Base-by-base conservation (phyloP, 2,113 vertebrate species). In the Arizona elegans region DNA sequence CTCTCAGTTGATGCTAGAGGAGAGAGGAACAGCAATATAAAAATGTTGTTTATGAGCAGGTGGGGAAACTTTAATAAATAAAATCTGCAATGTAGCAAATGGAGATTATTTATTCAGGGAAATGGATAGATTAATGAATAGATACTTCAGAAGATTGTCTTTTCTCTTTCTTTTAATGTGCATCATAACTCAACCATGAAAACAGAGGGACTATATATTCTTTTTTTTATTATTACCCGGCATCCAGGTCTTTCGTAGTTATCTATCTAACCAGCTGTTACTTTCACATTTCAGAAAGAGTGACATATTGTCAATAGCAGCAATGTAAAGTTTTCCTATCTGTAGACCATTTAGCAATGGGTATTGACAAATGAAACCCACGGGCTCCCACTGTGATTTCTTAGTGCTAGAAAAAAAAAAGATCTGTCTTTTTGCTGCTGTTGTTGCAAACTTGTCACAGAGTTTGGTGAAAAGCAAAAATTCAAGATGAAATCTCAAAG, bases 231-330 rank as follows among this genome's bases (percentile, higher is more conserved):
- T 65, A 87, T 70, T 87, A 87, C 87, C 56, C 21, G 58, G 55
- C n/a, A 19, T 93, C 92, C 86, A 90, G 53, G n/a, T 94, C 58
- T 43, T 90, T 95, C 92, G 55, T 24, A 91, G 62, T 94, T 91
- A 94, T 88, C 29, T 92, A 87, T 91, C 92, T 89, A 88, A 92
- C 75, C 91, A 92, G 53, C 17, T 0, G 0, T 70, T 90, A 92
- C 81, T 50, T 88, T 81, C 53, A 0, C 0, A 38, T 94, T 92
- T 92, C 75, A 90, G 23, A 86, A 52, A 92, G 94, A 87, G 43
- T 1, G 62, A 92, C 70, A 92, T 47, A 88, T 94, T 52, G 85
- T 90, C 52, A 3, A 29, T 86, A 92, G 56, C 91, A 94, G 87
- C 88, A 95, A 85, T 26, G 43, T 26, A 86, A 4, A 54, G 59